Conservation (phyloP, 1,140 invertebrate species). For the Philotrypesis tridentata region DNA sequence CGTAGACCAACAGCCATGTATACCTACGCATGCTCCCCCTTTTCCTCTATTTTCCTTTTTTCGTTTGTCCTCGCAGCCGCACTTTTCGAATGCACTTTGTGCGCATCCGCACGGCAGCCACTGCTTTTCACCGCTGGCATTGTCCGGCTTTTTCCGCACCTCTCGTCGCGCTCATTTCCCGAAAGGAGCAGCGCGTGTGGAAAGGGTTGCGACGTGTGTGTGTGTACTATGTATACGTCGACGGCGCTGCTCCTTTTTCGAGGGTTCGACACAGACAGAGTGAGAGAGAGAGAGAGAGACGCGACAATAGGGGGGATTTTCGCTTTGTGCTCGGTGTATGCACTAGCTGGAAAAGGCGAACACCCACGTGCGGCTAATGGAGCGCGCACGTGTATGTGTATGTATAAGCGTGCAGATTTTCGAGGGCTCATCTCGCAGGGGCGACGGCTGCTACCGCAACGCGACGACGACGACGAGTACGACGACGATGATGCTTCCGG, state of each 20-base stretch:
- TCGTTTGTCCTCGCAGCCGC: background rate
- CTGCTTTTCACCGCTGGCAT: slow-evolving; percentile 6
- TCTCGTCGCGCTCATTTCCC: background rate
- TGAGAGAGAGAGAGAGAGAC: too few relatives aligned
- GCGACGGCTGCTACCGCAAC: too few relatives aligned
- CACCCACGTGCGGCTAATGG: slow-evolving; percentile 36
- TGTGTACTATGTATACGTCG: too few relatives aligned
- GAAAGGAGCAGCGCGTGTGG: background rate
- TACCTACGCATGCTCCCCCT: background rate
- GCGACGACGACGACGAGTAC: too few relatives aligned
- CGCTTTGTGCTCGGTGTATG: background rate
- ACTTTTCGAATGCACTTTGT: too few relatives aligned
- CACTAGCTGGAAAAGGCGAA: slow-evolving; percentile 40
- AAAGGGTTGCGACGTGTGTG: slow-evolving; percentile 15
- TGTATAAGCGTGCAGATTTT: slow-evolving; percentile 19
- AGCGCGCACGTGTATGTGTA: slow-evolving; percentile 8
- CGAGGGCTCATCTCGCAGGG: background rate
- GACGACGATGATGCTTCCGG: background rate
- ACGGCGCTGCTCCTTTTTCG: background rate
- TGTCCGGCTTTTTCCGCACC: slow-evolving; percentile 11
- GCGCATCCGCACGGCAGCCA: background rate
- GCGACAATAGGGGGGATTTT: slow-evolving; percentile 5
- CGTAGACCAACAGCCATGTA: background rate
- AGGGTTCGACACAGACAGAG: background rate
- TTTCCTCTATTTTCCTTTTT: background rate